phyloP scores from a whole-genome alignment of 2,888 invertebrate genomes.

The Megastigmus dorsalis region DNA sequence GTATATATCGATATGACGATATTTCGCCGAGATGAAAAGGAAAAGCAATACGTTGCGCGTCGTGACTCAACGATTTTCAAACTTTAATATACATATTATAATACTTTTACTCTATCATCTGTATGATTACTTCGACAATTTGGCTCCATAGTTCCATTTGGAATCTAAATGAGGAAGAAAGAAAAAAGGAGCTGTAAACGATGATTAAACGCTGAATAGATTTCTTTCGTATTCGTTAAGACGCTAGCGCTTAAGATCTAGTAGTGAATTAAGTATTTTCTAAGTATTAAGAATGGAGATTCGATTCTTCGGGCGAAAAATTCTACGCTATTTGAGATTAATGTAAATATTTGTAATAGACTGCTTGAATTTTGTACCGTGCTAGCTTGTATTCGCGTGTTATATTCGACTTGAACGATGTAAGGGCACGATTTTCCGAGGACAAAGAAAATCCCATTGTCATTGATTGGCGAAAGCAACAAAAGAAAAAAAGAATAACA shows the following conservation, averaged over 20 bases:
- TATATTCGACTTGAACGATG: too few species aligned
- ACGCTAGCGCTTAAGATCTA: conserved; percentile 31
- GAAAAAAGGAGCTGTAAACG: neutral
- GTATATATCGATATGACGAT: conserved; percentile 4
- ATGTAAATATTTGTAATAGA: conserved; percentile 54
- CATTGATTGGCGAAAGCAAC: too few species aligned
- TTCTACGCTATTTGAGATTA: conserved; percentile 44
- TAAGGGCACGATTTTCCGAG: too few species aligned
- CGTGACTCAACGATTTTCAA: neutral
- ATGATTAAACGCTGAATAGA: conserved; percentile 16
- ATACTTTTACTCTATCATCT: conserved; percentile 18
- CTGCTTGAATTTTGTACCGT: conserved; percentile 50
- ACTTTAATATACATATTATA: neutral
- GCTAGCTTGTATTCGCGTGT: conserved; percentile 45
- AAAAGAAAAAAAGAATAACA: conserved; percentile 3
- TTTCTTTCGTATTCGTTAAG: conserved; percentile 21
- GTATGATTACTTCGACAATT: conserved; percentile 5
- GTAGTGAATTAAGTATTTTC: conserved; percentile 26
- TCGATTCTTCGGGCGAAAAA: conserved; percentile 39
- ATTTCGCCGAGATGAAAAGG: neutral
- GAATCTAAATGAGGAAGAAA: neutral
- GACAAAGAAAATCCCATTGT: too few species aligned
- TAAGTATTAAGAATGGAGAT: conserved; percentile 46
- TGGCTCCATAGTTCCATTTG: conserved; percentile 22
- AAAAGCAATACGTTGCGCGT: neutral